Evolutionary conservation across 2,797 vertebrate species (phyloP).

Genomic region (Coracias cyanogaster): DNA sequence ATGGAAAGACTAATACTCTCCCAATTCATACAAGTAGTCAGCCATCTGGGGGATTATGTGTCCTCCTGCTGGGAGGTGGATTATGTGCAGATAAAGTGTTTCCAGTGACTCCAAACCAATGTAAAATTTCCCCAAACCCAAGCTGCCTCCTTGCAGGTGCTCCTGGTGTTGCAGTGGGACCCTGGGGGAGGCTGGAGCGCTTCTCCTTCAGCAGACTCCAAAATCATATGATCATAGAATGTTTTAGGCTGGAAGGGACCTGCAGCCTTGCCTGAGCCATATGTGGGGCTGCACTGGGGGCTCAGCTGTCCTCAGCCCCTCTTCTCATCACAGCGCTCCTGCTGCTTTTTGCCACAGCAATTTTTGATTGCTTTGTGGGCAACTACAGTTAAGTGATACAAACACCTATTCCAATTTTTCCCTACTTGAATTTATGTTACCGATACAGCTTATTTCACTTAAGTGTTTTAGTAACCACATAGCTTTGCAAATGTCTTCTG

Average conservation of each 20-base stretch:
- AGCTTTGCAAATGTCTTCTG: background rate
- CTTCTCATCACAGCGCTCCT: accelerated
- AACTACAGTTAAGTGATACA: background rate
- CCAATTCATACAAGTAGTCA: background rate
- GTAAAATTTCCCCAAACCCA: background rate
- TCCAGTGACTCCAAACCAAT: background rate
- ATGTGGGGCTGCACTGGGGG: accelerated
- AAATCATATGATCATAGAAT: background rate
- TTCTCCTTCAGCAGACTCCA: accelerated
- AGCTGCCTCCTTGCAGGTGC: accelerated
- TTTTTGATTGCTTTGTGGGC: background rate
- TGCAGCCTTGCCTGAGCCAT: background rate
- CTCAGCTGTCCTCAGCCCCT: background rate
- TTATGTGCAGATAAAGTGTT: background rate
- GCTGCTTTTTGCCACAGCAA: background rate
- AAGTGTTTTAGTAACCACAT: background rate
- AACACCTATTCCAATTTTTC: background rate
- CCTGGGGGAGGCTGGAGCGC: background rate
- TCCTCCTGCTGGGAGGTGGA: background rate
- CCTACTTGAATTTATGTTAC: background rate
- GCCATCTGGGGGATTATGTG: background rate
- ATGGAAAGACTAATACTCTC: background rate
- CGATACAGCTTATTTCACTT: background rate
- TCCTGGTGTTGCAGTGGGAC: accelerated
- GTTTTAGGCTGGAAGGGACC: background rate